These are phyloP conservation scores for Crotalus viridis DNA, from an alignment of 2,113 vertebrate genomes.

Conservation along the genomic window DNA sequence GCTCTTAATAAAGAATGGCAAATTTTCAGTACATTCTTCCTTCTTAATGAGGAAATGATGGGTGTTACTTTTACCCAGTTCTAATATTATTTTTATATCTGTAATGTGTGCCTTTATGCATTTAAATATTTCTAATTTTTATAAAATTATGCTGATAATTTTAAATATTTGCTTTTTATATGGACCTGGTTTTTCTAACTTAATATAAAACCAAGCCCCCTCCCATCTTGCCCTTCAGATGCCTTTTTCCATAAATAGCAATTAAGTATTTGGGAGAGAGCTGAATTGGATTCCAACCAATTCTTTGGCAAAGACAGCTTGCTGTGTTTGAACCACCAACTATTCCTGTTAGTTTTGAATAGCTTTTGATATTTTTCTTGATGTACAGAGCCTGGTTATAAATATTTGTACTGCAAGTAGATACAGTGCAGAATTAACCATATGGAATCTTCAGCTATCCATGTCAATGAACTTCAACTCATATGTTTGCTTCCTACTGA, in stretches of 20 bases:
- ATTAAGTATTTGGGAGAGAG: background rate
- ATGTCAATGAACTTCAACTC: background rate
- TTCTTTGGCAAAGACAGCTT: background rate
- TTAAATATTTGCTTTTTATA: background rate
- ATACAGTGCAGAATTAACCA: background rate
- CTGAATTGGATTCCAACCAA: background rate
- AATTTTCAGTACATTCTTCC: background rate
- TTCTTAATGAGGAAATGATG: background rate
- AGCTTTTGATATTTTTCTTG: background rate
- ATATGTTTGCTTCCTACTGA: background rate
- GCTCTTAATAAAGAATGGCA: background rate
- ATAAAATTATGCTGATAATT: background rate
- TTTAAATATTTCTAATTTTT: background rate
- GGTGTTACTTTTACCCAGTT: background rate
- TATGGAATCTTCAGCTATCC: background rate
- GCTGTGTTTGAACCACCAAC: background rate
- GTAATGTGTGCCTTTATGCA: background rate
- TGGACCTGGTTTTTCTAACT: background rate
- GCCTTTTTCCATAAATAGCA: background rate
- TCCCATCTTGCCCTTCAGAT: background rate
- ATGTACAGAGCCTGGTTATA: background rate
- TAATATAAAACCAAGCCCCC: background rate
- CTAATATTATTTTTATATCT: background rate
- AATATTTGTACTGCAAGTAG: background rate
- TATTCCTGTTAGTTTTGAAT: background rate